Conservation (phyloP, 2,797 vertebrate genomes). For the Falco cherrug region DNA sequence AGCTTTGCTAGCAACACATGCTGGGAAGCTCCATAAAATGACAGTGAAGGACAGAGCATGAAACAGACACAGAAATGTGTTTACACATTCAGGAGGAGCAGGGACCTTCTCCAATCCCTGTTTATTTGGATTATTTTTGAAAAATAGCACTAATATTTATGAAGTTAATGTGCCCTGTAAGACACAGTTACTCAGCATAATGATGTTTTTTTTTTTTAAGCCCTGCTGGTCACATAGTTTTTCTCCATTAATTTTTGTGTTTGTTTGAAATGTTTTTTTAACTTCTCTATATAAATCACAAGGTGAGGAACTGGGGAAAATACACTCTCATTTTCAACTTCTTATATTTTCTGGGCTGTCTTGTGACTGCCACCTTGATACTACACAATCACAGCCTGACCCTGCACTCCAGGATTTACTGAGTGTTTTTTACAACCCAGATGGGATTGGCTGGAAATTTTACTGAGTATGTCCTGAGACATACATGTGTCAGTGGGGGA, state of each 20-base stretch:
- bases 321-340: background rate
- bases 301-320: background rate
- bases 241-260: background rate
- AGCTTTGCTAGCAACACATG: background rate
- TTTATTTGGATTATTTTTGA: background rate
- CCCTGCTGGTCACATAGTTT: background rate
- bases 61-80: conserved; percentile 47
- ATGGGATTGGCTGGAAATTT: background rate
- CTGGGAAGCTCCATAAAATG: conserved; percentile 36
- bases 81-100: background rate
- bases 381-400: background rate
- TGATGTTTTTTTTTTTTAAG: background rate
- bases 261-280: background rate
- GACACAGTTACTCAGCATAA: background rate
- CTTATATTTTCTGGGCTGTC: background rate
- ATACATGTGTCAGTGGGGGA: background rate
- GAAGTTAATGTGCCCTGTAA: background rate
- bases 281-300: background rate
- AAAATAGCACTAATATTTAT: background rate
- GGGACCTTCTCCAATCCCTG: background rate
- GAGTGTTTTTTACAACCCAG: background rate
- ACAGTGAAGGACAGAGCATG: conserved; percentile 59
- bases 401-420: background rate
- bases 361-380: background rate
- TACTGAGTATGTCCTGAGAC: background rate